Evolutionary conservation across 2,888 invertebrate genomes (phyloP), one percentile per base, ranked within the genome.

Genomic region (Anoplius nigerrimus): DNA sequence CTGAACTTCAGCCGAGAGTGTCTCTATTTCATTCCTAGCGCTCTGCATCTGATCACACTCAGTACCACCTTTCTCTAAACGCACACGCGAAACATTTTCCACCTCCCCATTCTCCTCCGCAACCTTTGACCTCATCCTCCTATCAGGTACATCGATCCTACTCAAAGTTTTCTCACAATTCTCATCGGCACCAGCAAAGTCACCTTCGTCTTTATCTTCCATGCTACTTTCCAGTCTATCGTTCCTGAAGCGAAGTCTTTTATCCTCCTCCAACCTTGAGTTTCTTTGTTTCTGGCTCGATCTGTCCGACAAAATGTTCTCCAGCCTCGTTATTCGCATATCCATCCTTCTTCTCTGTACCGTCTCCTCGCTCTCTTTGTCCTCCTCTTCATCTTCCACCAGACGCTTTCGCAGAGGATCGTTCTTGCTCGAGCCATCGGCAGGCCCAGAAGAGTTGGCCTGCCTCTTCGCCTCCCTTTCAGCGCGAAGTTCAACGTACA

Each of bases 401-500:
- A 27, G 43, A 5, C 5, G 48, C 20, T 4, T 60, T 63, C 1
- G 18, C 22, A 24, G 22, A 15, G 55, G 15, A 3, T 20, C 34
- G 1, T 34, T 34, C 34, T 34, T 13, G 34, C 11, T 13, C 11
- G 11, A 34, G 11, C 11, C 1, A 11, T 34, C 11, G 1, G 2
- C 34, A 1, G 6, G 6, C 11, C 11, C 11, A 11, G 34, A 3
- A 11, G 34, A 34, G 11, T 1, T 13, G 11, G 34, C 22, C 24
- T 46, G 46, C 21, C 64, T 59, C 20, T 66, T 54, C 18, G 59
- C 4, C 20, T 66, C 61, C 46, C 72, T 68, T 52, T 79, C 79
- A 24, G 70, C 80, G 34, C 72, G 75, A 13, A 87, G 52, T 48
- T 87, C 85, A 3, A 75, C 48, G 62, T 87, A 87, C 11, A 87